These are phyloP conservation scores for Drosophila suboccidentalis DNA, from an alignment of 2,888 invertebrate genomes.

Conservation along the genomic window DNA sequence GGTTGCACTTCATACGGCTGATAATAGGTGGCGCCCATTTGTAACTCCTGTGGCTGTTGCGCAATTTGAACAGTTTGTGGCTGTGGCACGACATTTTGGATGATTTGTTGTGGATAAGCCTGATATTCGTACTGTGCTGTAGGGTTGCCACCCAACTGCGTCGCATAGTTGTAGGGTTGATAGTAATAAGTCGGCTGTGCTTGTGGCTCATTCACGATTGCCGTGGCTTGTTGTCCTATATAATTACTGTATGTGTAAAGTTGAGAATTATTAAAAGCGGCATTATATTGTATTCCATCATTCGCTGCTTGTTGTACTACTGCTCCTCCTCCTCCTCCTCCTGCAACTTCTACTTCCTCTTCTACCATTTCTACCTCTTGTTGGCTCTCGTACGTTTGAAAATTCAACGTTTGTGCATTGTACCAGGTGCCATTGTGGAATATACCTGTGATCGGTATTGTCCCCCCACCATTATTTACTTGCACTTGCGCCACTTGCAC, in stretches of 20 bases:
- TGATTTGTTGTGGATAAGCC: background rate
- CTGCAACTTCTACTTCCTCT: background rate
- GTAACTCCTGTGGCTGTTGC: background rate
- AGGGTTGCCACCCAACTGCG: background rate
- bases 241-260: background rate
- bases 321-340: background rate
- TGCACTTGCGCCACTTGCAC: background rate
- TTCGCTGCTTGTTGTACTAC: background rate
- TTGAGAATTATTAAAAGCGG: background rate
- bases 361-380: background rate
- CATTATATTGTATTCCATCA: background rate
- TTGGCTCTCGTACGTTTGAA: background rate
- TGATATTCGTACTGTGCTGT: background rate
- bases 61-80: background rate
- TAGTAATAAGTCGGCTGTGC: background rate
- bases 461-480: background rate
- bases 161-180: background rate
- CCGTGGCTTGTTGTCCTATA: background rate
- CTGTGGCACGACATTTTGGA: background rate
- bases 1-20: background rate
- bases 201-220: background rate
- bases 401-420: background rate
- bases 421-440: conserved; percentile 32
- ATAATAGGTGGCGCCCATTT: background rate
- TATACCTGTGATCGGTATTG: background rate